Evolutionary conservation across 2,888 invertebrate species (phyloP).

Genomic region (Cryptocephalus moraei): DNA sequence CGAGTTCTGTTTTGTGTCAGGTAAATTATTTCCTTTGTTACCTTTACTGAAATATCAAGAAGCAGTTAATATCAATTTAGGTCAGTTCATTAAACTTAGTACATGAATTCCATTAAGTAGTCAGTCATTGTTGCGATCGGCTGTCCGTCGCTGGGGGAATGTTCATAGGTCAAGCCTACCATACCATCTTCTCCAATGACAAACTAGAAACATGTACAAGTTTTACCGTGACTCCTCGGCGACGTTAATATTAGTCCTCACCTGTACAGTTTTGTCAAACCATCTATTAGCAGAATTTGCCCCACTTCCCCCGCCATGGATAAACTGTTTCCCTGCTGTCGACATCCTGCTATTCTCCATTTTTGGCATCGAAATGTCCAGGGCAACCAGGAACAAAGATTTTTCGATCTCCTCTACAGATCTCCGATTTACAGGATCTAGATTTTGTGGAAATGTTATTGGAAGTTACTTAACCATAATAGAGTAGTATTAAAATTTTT

Average conservation of each 20-base stretch:
- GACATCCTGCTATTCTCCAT: constrained; percentile 29
- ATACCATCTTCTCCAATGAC: constrained; percentile 71
- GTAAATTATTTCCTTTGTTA: constrained; percentile 30
- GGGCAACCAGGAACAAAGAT: constrained; percentile 67
- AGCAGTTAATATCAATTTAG: too few species aligned
- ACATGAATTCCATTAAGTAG: constrained; percentile 65
- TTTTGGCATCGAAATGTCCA: constrained; percentile 57
- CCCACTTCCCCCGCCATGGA: constrained; percentile 72
- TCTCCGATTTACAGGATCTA: too few species aligned
- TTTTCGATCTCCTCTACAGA: constrained; percentile 60
- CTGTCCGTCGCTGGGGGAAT: constrained; percentile 89
- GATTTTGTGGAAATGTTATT: too few species aligned
- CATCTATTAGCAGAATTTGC: constrained; percentile 79
- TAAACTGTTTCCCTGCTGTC: constrained; percentile 55
- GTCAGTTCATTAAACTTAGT: constrained; percentile 28
- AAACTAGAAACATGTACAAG: constrained; percentile 50
- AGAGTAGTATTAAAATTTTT: too few species aligned
- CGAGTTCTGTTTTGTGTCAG: constrained; percentile 29
- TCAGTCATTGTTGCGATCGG: constrained; percentile 84
- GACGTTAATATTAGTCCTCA: constrained; percentile 27
- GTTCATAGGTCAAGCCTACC: constrained; percentile 84
- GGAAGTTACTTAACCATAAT: too few species aligned
- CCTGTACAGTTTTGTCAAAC: constrained; percentile 94
- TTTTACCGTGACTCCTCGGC: too few species aligned
- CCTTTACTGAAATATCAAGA: constrained; percentile 38